Conservation (phyloP, 2,888 invertebrate species). For the Brachypterus glaber region DNA sequence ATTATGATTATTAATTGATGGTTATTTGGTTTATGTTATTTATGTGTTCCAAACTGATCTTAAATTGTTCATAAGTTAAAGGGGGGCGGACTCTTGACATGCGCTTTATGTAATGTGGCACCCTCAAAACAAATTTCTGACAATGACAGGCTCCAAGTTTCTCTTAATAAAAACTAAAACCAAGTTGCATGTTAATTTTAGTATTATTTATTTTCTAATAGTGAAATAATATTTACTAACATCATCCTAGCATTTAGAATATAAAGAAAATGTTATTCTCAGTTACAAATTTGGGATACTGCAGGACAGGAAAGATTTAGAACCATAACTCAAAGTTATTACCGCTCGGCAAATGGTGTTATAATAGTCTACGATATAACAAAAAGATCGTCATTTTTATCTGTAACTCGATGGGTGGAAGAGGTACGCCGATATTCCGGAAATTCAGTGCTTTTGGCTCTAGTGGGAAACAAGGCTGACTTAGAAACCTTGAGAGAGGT, state of each 20-base stretch:
- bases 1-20: too few relatives aligned
- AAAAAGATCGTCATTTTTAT: conserved; percentile 82
- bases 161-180: too few relatives aligned
- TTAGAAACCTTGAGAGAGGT: conserved; percentile 73
- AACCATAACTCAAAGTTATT: conserved; percentile 95
- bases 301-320: conserved; percentile 94
- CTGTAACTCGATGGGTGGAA: conserved; percentile 90
- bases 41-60: too few relatives aligned
- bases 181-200: too few relatives aligned
- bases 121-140: too few relatives aligned
- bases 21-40: too few relatives aligned
- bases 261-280: conserved; percentile 27
- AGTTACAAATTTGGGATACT: conserved; percentile 96
- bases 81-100: too few relatives aligned
- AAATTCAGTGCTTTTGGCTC: conserved; percentile 77
- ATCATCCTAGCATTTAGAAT: not conserved
- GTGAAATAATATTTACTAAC: too few relatives aligned
- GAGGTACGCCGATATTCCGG: conserved; percentile 92
- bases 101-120: too few relatives aligned
- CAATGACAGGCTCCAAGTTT: too few relatives aligned
- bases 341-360: conserved; percentile 93
- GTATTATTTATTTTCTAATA: too few relatives aligned
- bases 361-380: conserved; percentile 97
- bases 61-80: too few relatives aligned
- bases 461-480: conserved; percentile 91